Conservation (phyloP, 2,113 vertebrate genomes). For the Struthidea cinerea region DNA sequence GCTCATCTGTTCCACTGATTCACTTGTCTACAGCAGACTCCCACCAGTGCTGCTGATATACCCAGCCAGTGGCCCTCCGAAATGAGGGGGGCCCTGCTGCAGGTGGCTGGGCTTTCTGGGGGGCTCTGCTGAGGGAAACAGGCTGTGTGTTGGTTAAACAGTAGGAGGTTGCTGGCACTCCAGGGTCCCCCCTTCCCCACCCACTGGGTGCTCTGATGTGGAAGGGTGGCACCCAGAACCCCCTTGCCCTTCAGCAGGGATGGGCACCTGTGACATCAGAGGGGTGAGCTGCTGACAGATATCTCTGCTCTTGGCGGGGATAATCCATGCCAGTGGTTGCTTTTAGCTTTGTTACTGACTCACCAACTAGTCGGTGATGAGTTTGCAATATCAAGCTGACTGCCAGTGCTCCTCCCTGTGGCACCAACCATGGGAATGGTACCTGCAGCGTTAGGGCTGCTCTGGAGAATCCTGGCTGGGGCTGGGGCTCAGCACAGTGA, state of each 20-base stretch:
- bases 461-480: neutral
- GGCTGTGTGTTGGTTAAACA: neutral
- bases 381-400: neutral
- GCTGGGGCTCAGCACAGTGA: neutral
- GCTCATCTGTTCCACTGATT: slow-evolving; percentile 14
- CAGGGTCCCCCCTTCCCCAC: neutral
- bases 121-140: neutral
- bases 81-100: neutral
- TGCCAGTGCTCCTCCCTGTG: neutral
- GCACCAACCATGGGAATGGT: fast-evolving
- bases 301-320: neutral
- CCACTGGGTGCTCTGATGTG: neutral
- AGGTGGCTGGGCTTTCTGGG: neutral
- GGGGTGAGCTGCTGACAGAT: neutral
- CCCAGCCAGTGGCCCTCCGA: neutral
- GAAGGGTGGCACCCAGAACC: neutral
- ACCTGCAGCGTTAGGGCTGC: fast-evolving
- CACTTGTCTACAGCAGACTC: neutral
- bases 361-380: fast-evolving
- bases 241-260: neutral
- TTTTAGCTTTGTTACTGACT: neutral
- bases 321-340: neutral
- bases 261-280: neutral
- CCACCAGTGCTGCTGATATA: neutral
- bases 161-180: neutral